Base-by-base conservation (phyloP, 2,797 vertebrate genomes). In the Schizopygopsis malacanthus region DNA sequence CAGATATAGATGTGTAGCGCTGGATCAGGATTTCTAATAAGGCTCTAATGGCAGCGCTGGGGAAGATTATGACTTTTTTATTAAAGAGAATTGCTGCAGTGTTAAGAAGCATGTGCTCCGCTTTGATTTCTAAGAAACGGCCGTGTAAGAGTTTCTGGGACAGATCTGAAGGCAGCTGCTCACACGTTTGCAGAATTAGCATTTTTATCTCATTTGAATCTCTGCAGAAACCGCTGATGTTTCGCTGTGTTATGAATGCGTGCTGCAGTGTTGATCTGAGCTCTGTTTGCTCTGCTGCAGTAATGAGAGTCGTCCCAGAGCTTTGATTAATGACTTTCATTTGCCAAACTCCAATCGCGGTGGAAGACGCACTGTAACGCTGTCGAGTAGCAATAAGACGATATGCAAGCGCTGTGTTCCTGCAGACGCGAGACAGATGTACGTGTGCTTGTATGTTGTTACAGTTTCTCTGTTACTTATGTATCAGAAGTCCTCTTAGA, bases 271-370 rank as follows among this genome's bases (percentile, higher is more conserved):
- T 67, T 22, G 43, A 50, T 75, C 45, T 37, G 79, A 9, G 16
- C 61, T 37, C 18, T 37, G 47, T 41, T 43, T 82, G 67, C 52
- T 71, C 56, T 83, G 25, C 82, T 84, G 72, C 61, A n/a, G 73
- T 78, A 70, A 84, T 78, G 75, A 78, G 75, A 67, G 13, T 9
- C 63, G 20, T 69, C n/a, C 43, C 15, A 43, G 37, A 70, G 63
- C 63, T 78, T 83, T 69, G 81, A 82, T 86, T 82, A 87, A 84
- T 84, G 75, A 45, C 83, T 67, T 79, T 61, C 76, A 87, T 79
- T 87, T 61, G 70, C n/a, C 67, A 79, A 78, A 86, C 75, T 28
- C 37, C 22, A 22, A 75, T 76, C 43, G 43, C 1, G 25, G 1
- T 59, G 63, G 77, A 39, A 39, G 22, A 69, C 20, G 15, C 67